These are phyloP conservation scores for Thaumatotibia leucotreta DNA, from an alignment of 1,140 invertebrate species.

Conservation along the genomic window DNA sequence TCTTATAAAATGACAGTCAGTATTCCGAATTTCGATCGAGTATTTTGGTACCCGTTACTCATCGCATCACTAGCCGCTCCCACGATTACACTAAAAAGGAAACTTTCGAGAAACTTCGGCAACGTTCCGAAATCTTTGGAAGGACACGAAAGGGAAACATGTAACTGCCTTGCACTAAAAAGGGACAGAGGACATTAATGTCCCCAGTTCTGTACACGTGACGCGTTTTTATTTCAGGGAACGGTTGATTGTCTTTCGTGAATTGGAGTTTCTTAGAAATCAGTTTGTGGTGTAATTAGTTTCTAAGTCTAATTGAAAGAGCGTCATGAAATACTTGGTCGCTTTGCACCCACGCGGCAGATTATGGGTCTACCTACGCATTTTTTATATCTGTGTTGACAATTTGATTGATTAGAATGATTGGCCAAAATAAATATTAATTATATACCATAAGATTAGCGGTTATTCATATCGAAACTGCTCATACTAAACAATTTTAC, in stretches of 20 bases:
- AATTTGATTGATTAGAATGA: no score
- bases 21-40: no score
- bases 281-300: not conserved
- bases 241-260: not conserved
- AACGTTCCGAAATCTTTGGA: conserved; percentile 1
- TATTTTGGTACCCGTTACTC: not conserved
- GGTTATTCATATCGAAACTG: no score
- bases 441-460: no score
- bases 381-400: no score
- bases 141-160: not conserved
- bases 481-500: no score
- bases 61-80: not conserved
- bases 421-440: no score
- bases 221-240: not conserved
- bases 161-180: not conserved
- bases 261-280: not conserved
- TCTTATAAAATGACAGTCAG: no score
- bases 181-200: not conserved
- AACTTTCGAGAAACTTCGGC: conserved; percentile 1
- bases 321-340: not conserved
- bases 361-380: no score
- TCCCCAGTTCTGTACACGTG: not conserved
- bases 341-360: no score
- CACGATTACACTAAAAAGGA: conserved; percentile 9
- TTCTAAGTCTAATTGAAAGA: not conserved